These are phyloP conservation scores for Caracal caracal DNA, from an alignment of 2,113 vertebrate genomes.

Conservation along the genomic window DNA sequence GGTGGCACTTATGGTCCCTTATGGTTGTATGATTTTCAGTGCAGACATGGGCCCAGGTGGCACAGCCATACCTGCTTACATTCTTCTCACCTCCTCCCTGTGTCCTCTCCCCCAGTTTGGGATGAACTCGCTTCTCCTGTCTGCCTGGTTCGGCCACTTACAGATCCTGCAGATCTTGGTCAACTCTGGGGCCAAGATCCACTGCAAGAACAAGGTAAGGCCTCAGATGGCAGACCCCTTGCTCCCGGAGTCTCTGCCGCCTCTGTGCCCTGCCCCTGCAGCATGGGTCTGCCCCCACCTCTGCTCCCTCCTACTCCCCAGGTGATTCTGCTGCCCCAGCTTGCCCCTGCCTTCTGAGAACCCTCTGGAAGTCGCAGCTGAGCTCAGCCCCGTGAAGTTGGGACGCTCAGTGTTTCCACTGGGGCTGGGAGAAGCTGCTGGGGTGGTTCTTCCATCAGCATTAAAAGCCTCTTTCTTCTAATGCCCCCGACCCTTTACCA, in stretches of 20 bases:
- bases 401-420: background rate
- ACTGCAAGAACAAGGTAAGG: constrained; percentile 90
- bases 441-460: background rate
- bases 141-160: constrained; percentile 94
- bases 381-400: background rate
- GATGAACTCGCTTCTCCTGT: constrained; percentile 93
- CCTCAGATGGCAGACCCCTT: background rate
- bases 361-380: background rate
- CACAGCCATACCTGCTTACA: background rate
- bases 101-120: constrained; percentile 89
- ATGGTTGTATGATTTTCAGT: background rate
- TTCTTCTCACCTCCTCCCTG: background rate
- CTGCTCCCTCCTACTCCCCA: background rate
- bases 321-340: background rate
- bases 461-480: background rate
- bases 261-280: background rate
- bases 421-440: background rate
- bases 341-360: background rate
- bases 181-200: constrained; percentile 91
- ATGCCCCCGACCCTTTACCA: background rate
- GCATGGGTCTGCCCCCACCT: too few species aligned
- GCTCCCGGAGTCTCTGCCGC: background rate
- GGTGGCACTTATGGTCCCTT: background rate
- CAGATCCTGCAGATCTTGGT: constrained; percentile 91
- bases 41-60: background rate